Base-by-base conservation (phyloP, 2,888 invertebrate species). In the Dendrolimus houi region DNA sequence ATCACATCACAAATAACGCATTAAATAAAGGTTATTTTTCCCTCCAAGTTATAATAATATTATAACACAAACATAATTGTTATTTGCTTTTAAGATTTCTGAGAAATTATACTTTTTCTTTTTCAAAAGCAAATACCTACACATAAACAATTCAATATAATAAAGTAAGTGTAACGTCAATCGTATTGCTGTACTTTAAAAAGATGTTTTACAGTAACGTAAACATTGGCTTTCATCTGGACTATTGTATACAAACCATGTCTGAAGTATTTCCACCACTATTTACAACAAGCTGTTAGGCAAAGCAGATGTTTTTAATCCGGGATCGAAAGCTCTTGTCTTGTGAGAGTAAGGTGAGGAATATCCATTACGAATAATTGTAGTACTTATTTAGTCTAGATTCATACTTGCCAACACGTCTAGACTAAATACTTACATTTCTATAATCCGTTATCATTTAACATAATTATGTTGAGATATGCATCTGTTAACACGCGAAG, bases 251-350 rank as follows among this genome's bases (percentile, higher is more conserved):
- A 85, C 75, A 72, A 75, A 67, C 61, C 62, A 68, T 65, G 69
- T 71, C 70, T 66, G 68, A 75, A 70, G 64, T 72, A 69, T 73
- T 74, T 69, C 63, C 60, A 70, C 66, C 64, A 68, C 65, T 83
- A 78, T 83, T 81, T 81, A 79, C 75, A 78, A 68, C 68, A 63
- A 68, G 64, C 66, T 63, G 75, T 79, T 76, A 77, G 74, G 74
- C 70, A 72, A 74, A 84, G 67, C 86, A 87, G 81, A 84, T 85
- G 85, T 75, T 79, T 75, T 60, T 66, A 74, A 77, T 79, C 75
- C 66, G 72, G 69, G 64, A 69, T 64, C 40, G 52, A 55, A 54
- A 54, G 9, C 12, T 29, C 29, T 29, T 29, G 29, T 29, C 29
- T 29, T 29, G 29, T 6, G 29, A 3, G 29, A 29, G 29, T 29